Base-by-base conservation (phyloP, 2,888 invertebrate species). In the Acronicta alni region DNA sequence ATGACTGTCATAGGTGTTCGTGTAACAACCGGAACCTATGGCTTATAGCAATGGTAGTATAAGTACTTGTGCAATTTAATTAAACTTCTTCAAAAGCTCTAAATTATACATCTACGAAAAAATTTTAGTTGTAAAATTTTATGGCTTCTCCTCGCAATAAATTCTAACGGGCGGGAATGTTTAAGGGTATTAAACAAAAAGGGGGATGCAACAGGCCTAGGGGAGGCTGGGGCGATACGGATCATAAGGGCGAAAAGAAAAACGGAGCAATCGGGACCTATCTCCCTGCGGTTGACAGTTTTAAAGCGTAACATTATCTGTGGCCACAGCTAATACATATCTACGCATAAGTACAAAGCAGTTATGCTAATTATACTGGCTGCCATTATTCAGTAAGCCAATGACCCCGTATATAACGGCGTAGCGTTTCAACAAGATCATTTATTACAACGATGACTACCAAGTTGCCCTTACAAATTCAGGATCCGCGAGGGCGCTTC, bases 231-330 rank as follows among this genome's bases (percentile, higher is more conserved):
- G 43, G 49, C 57, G 61, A 64, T 58, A 60, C 15, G 49, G 30
- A 64, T 60, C 64, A 56, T 44, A 49, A 47, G 57, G 57, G 51
- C 45, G 41, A 48, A 53, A 59, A 49, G 16, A 47, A 67, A 57
- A 55, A 57, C 32, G 49, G 57, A 56, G 51, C 32, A 48, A 56
- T 57, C 52, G 26, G 26, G 57, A 52, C 47, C 51, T 53, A 42
- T 44, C 57, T 64, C 49, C 65, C 72, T 80, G 79, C 54, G 79
- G 70, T 52, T 81, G 82, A 82, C 82, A 84, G 75, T 75, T 79
- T 77, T 76, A 75, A 81, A 75, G 66, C 75, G 72, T 68, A 75
- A 67, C 54, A 56, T 75, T 72, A 75, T 77, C 66, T 70, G 60
- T 20, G 39, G 54, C 37, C 17, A 20, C 17, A 42, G 37, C 46